Base-by-base conservation (phyloP, 2,888 invertebrate genomes). In the Neelides folsomi region DNA sequence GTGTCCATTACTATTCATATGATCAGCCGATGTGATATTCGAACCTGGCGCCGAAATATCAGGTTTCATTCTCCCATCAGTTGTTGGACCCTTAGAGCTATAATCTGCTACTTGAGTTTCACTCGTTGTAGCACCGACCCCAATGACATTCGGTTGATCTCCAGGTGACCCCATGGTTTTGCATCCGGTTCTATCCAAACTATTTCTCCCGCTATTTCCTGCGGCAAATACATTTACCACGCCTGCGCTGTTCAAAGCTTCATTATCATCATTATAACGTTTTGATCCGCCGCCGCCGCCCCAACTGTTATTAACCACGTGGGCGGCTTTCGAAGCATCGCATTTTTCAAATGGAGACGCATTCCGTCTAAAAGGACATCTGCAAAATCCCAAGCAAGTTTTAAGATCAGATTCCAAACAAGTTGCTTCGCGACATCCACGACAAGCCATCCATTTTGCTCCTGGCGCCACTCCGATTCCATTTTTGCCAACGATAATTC, bases 191-290 rank as follows among this genome's bases (percentile, higher is more conserved):
- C n/a, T n/a, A n/a, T n/a, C n/a, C n/a, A n/a, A n/a, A n/a, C n/a
- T n/a, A 27, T 7, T 27, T 2, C 47, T 36, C 6, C 49, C 52
- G 1, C 1, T 1, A 20, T 55, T 52, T n/a, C 52, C 52, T 1
- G 13, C 12, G 1, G 47, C 38, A n/a, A 49, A 52, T n/a, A 55
- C 34, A 2, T 51, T 41, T 5, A 55, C 51, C 13, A 37, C 47
- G 3, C 4, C 7, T 20, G 15, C 1, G 41, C 45, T 13, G 13
- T 37, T 50, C 52, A 53, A 0, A 27, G 6, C 1, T 18, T 16
- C 20, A 47, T 38, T 1, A 37, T 10, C 12, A 34, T n/a, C n/a
- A 3, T 41, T 18, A 16, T 27, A 53, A n/a, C 41, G 47, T 7
- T n/a, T n/a, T n/a, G 3, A 13, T 36, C 39, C 2, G 13, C 38